Evolutionary conservation across 2,113 vertebrate species (phyloP).

Genomic region (Dasypus novemcinctus): DNA sequence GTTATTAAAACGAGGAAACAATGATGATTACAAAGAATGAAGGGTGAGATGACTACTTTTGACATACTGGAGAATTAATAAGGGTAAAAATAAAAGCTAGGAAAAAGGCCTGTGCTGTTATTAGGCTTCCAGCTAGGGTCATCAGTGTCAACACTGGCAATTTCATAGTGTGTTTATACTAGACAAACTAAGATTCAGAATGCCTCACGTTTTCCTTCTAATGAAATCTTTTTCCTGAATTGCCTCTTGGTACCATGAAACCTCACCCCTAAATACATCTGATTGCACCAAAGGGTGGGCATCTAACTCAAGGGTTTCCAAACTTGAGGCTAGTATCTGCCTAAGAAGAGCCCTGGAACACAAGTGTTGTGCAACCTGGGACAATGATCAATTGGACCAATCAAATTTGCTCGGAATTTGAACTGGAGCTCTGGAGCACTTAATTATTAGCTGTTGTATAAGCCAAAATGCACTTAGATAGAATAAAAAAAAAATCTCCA

Average conservation of each 20-base stretch:
- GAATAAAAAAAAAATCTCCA: not conserved
- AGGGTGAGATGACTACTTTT: not conserved
- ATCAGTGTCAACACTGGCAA: not conserved
- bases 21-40: not conserved
- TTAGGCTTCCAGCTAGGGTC: not conserved
- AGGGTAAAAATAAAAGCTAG: not conserved
- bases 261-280: not conserved
- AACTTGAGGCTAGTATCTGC: not conserved
- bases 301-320: not conserved
- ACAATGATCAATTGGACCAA: not conserved
- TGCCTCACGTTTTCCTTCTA: not conserved
- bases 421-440: not conserved
- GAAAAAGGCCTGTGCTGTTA: not conserved
- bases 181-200: not conserved
- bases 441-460: not conserved
- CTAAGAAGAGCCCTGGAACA: not conserved
- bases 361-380: not conserved
- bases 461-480: not conserved
- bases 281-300: not conserved
- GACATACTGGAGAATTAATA: not conserved
- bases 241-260: not conserved
- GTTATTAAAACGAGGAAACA: not conserved
- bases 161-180: not conserved
- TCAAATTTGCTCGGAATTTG: not conserved
- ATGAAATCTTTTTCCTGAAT: not conserved